phyloP scores from a whole-genome alignment of 2,113 vertebrate species.

The Cynoglossus semilaevis region DNA sequence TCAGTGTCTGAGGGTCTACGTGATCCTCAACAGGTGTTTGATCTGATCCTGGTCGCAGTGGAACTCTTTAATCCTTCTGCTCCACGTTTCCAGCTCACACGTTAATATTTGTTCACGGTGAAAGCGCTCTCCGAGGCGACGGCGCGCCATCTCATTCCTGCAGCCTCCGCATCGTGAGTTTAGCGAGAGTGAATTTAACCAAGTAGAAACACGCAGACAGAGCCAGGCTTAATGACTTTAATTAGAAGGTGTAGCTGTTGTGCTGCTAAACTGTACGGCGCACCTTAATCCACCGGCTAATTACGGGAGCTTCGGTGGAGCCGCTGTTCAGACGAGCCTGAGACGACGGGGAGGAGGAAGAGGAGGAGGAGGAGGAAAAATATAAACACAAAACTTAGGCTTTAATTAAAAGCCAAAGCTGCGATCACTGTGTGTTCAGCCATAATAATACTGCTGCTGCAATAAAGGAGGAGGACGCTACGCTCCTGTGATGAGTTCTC shows the following conservation, averaged over 20 bases:
- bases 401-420: slow-evolving; percentile 38
- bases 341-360: not conserved
- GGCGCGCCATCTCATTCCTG: slow-evolving; percentile 36
- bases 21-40: too few species aligned
- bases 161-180: slow-evolving; percentile 52
- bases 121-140: not conserved
- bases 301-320: slow-evolving; percentile 50
- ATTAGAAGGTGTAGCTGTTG: slow-evolving; percentile 64
- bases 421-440: not conserved
- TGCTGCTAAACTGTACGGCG: slow-evolving; percentile 69
- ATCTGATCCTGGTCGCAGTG: too few species aligned
- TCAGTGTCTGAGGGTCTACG: too few species aligned
- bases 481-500: too few species aligned
- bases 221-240: slow-evolving; percentile 66
- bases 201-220: slow-evolving; percentile 46
- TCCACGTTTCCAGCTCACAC: too few species aligned
- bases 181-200: slow-evolving; percentile 52
- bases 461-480: too few species aligned
- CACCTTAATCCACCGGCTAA: slow-evolving; percentile 68
- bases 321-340: slow-evolving; percentile 14
- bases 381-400: slow-evolving; percentile 16
- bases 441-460: not conserved
- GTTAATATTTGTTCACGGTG: slow-evolving; percentile 5
- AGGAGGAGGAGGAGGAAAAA: not conserved
- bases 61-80: too few species aligned